Percentiles rank a stretch among this genome's conserved stretches.
Conservation (phyloP, 1,140 invertebrate genomes). For the Dreissena polymorpha region DNA sequence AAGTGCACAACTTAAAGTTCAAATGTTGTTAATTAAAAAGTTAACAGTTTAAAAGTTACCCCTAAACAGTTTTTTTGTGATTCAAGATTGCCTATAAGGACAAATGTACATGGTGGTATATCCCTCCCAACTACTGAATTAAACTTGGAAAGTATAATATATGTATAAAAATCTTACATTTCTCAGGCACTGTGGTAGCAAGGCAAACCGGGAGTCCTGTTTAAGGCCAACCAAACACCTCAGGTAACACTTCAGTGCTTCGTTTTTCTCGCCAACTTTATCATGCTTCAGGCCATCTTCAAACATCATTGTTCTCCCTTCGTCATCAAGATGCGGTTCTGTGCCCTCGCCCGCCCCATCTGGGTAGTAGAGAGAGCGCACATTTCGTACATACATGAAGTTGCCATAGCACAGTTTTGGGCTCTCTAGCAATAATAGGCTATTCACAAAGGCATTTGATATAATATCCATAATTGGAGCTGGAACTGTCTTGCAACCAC, state of each 20-base stretch:
- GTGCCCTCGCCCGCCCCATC: constrained; percentile 10
- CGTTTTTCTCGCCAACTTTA: constrained; percentile 62
- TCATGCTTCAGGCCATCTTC: constrained; percentile 66
- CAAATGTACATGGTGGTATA: background rate
- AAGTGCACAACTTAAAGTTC: too few species aligned
- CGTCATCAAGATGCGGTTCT: constrained; percentile 47
- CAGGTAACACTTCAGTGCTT: constrained; percentile 73
- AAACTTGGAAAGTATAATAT: constrained; percentile 1
- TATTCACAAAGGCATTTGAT: constrained; percentile 23
- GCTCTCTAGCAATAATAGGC: constrained; percentile 27
- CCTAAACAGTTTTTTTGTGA: too few species aligned
- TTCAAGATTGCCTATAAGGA: background rate
- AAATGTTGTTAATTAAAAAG: too few species aligned
- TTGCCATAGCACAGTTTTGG: constrained; percentile 38
- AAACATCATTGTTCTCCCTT: constrained; percentile 70
- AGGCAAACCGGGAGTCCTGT: constrained; percentile 65
- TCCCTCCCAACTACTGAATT: background rate
- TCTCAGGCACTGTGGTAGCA: constrained; percentile 74
- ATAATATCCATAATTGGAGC: constrained; percentile 24
- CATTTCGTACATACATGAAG: constrained; percentile 47
- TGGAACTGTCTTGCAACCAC: too few species aligned
- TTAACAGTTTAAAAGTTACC: too few species aligned
- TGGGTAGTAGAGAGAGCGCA: constrained; percentile 25
- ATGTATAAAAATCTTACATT: constrained; percentile 65
- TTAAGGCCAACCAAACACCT: constrained; percentile 69